phyloP scores from a whole-genome alignment of 1,140 invertebrate genomes.

The Melipona quadrifasciata region DNA sequence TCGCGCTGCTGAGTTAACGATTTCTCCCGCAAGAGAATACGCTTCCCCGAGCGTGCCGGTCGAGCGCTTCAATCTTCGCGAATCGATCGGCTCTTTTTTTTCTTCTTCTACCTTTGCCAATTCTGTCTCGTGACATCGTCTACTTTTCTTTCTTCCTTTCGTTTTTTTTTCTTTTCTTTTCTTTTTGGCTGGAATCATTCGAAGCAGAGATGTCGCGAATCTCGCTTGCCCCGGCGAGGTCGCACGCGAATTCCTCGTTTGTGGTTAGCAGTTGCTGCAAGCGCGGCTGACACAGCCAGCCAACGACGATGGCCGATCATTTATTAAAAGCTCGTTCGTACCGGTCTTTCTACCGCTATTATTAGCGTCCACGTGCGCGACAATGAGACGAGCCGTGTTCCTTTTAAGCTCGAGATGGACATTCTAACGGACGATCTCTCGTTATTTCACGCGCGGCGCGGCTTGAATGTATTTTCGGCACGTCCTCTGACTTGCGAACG shows the following conservation, averaged over 20 bases:
- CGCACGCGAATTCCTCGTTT: slow-evolving; percentile 24
- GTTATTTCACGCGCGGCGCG: neutral
- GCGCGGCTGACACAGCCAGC: neutral
- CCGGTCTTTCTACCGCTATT: slow-evolving; percentile 19
- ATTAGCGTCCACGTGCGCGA: slow-evolving; percentile 25
- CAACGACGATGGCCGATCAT: slow-evolving; percentile 3
- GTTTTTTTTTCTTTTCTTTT: neutral
- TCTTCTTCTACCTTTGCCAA: neutral
- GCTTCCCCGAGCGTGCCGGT: neutral
- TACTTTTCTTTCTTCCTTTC: neutral
- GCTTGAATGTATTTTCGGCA: neutral
- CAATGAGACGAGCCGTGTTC: slow-evolving; percentile 14
- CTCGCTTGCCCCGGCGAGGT: neutral
- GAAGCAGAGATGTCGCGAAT: neutral
- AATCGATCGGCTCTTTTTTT: neutral
- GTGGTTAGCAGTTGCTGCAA: too few relatives aligned
- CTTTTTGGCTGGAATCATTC: neutral
- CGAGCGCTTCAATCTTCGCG: neutral
- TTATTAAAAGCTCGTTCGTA: slow-evolving; percentile 41
- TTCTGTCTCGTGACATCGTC: neutral
- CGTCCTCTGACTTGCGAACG: too few relatives aligned
- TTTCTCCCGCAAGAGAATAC: neutral
- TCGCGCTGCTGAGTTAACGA: slow-evolving; percentile 24
- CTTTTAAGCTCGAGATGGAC: neutral
- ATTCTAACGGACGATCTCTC: neutral